phyloP scores from a whole-genome alignment of 2,797 vertebrate species.

The Acanthurus tractus region DNA sequence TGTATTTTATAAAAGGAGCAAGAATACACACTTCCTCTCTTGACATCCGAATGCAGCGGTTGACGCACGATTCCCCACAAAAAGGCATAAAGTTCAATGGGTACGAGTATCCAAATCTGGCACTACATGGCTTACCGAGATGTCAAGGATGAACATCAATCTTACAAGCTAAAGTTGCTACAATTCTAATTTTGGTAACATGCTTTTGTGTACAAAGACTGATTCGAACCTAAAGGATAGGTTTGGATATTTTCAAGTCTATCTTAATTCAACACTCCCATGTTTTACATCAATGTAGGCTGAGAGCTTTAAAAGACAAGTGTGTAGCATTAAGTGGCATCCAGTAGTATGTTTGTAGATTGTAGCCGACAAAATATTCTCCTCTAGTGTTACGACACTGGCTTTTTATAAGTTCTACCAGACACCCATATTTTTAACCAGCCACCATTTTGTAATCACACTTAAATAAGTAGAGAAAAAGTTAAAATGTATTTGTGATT shows the following conservation, averaged over 20 bases:
- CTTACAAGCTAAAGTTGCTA: constrained; percentile 32
- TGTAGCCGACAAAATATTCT: no score
- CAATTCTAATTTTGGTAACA: constrained; percentile 58
- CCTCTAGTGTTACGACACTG: neutral
- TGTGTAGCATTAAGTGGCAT: no score
- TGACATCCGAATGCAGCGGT: constrained; percentile 29
- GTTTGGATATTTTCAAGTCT: constrained; percentile 10
- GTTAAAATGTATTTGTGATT: no score
- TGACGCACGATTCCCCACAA: constrained; percentile 31
- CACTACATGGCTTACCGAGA: constrained; percentile 48
- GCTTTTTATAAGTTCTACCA: no score
- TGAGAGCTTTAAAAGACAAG: neutral
- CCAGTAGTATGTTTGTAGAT: no score
- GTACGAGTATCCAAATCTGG: constrained; percentile 46
- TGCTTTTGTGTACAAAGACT: constrained; percentile 19
- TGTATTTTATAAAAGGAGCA: constrained; percentile 7
- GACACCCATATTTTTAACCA: no score
- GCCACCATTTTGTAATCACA: no score
- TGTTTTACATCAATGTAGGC: neutral
- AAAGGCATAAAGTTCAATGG: constrained; percentile 39
- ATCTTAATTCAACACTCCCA: constrained; percentile 1
- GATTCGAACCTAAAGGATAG: constrained; percentile 28
- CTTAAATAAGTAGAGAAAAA: no score
- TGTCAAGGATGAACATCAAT: constrained; percentile 58
- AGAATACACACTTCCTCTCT: neutral